These are phyloP conservation scores for Nanorana parkeri DNA, from an alignment of 2,113 vertebrate species.

Conservation along the genomic window DNA sequence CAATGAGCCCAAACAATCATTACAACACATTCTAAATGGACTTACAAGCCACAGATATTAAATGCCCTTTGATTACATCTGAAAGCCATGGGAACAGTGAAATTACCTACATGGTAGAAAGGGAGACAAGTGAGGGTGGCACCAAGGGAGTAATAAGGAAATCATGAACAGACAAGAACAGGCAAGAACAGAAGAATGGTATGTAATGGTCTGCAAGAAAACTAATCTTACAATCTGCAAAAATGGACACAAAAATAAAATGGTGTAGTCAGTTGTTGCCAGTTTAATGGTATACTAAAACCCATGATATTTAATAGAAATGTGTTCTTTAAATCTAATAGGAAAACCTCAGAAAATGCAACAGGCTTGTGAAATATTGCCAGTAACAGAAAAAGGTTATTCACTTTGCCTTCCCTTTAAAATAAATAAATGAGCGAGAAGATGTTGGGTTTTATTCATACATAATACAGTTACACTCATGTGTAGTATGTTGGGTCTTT, in stretches of 20 bases:
- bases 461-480: too few species aligned
- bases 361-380: too few species aligned
- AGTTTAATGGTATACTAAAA: too few species aligned
- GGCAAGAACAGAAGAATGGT: neutral
- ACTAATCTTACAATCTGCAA: neutral
- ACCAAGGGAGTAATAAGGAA: neutral
- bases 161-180: neutral
- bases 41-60: constrained; percentile 23
- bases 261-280: neutral
- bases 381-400: too few species aligned
- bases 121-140: neutral
- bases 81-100: constrained; percentile 1
- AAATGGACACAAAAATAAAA: neutral
- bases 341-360: too few species aligned
- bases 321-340: too few species aligned
- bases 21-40: constrained; percentile 24
- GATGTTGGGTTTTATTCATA: too few species aligned
- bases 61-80: constrained; percentile 12
- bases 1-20: constrained; percentile 19
- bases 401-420: too few species aligned
- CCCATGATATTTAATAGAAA: too few species aligned
- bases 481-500: too few species aligned
- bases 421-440: too few species aligned
- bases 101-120: constrained; percentile 5
- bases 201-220: neutral